These are phyloP conservation scores for Procambarus virginalis DNA, from an alignment of 1,140 invertebrate genomes.

Conservation along the genomic window DNA sequence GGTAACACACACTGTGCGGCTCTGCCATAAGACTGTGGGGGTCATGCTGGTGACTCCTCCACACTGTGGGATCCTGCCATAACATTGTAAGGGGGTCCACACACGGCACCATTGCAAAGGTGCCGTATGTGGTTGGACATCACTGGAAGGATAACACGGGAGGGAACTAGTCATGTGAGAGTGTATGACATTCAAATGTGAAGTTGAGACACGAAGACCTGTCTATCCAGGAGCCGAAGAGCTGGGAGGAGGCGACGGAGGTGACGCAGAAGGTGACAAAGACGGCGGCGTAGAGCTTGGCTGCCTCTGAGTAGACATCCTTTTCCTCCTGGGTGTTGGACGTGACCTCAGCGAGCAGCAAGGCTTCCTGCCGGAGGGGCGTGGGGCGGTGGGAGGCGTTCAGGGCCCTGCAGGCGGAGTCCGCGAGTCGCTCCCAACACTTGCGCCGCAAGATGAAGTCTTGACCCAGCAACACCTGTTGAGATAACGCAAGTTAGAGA, in stretches of 20 bases:
- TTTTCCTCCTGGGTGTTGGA: not conserved
- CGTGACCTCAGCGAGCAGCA: not conserved
- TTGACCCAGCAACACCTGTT: not conserved
- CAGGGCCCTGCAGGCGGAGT: not conserved
- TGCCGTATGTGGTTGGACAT: too few species aligned
- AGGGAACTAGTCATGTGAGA: too few species aligned
- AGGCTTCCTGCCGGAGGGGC: not conserved
- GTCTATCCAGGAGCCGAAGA: slow-evolving; percentile 21
- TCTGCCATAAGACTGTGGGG: too few species aligned
- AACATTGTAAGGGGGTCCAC: too few species aligned
- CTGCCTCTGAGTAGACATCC: not conserved
- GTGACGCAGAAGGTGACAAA: not conserved
- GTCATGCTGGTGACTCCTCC: too few species aligned
- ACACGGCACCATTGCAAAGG: too few species aligned
- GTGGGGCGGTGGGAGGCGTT: not conserved
- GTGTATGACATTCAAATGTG: too few species aligned
- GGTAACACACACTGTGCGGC: too few species aligned
- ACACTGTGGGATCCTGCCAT: too few species aligned
- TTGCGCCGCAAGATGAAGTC: not conserved
- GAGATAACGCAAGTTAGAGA: not conserved
- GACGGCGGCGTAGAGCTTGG: not conserved
- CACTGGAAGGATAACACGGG: too few species aligned
- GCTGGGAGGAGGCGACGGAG: slow-evolving; percentile 13
- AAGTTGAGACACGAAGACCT: not conserved
- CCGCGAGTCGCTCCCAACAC: not conserved